phyloP scores from a whole-genome alignment of 2,888 invertebrate species.

The Epistrophella euchroma region DNA sequence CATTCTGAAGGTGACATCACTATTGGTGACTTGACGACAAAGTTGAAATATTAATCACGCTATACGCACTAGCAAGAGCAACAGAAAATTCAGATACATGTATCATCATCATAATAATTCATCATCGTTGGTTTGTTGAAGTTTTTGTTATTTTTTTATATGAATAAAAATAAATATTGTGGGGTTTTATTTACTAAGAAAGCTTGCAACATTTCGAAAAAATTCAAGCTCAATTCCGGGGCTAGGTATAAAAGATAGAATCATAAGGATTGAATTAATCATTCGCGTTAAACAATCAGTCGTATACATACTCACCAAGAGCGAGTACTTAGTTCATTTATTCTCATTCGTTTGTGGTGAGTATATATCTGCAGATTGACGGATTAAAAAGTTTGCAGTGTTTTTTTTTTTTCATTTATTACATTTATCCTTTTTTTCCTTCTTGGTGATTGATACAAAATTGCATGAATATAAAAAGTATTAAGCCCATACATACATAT shows the following conservation, averaged over 20 bases:
- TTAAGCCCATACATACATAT: conserved; percentile 18
- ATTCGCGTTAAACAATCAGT: conserved; percentile 54
- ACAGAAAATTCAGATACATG: conserved; percentile 42
- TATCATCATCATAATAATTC: conserved; percentile 42
- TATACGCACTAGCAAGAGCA: neutral
- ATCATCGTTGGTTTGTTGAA: neutral
- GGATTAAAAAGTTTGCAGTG: conserved; percentile 11
- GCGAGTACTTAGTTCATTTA: neutral
- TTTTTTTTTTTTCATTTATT: conserved; percentile 17
- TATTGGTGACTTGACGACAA: conserved; percentile 1
- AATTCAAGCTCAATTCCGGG: conserved; percentile 1
- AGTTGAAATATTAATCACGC: conserved; percentile 57
- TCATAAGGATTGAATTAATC: conserved; percentile 48
- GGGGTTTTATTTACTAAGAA: conserved; percentile 50
- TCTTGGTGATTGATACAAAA: conserved; percentile 52
- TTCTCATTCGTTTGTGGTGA: conserved; percentile 47
- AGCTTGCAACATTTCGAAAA: conserved; percentile 48
- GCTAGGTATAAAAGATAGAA: conserved; percentile 59
- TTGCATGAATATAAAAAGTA: conserved; percentile 34
- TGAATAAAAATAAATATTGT: neutral
- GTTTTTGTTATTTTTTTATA: neutral
- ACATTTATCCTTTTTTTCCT: conserved; percentile 18
- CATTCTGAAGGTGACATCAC: conserved; percentile 70
- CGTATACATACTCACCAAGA: conserved; percentile 26
- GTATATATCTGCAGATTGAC: conserved; percentile 34